Evolutionary conservation across 2,113 vertebrate genomes (phyloP), one percentile per base, ranked within the genome.

Genomic region (Salvelinus fontinalis): DNA sequence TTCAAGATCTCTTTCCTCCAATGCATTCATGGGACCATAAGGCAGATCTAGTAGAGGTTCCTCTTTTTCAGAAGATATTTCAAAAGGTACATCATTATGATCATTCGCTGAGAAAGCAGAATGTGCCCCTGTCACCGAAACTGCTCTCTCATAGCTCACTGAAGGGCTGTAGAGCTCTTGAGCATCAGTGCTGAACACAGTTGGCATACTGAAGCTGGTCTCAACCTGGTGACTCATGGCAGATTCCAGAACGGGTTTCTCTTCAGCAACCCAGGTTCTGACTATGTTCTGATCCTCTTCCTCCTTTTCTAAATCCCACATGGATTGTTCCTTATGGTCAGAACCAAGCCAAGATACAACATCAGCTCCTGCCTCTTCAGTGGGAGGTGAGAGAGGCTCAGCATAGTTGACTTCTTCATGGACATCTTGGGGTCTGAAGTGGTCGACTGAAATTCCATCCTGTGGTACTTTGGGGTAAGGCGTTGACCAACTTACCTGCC

Each of bases 401-500:
- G 79, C 80, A 2, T 85, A 68, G 2, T 70, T 78, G 48, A 86
- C 85, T 72, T 86, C 84, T 76, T 92, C 87, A 2, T 78, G 6
- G 65, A 85, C 87, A 18, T 89, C 87, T 59, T 91, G 79, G 20
- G 83, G 79, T 82, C 83, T 72, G 57, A 90, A 85, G 49, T 67
- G 76, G 79, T 91, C 87, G 13, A 83, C 68, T 8, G 80, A 73
- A 14, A 72, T 81, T 71, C 77, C 87, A 44, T 82, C 73, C 13
- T 82, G 79, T 22, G 83, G 29, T 16, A 83, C 83, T 80, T 89
- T 88, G n/a, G 84, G 82, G 82, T 82, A 86, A 57, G 74, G 24
- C 29, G 22, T 67, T 44, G 83, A 76, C 62, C 12, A n/a, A 12
- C 27, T 39, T 64, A 57, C 57, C 57, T 73, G 70, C 5, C 71